Evolutionary conservation across 2,113 vertebrate genomes (phyloP), one percentile per base, ranked within the genome.

Genomic region (Taxidea taxus): DNA sequence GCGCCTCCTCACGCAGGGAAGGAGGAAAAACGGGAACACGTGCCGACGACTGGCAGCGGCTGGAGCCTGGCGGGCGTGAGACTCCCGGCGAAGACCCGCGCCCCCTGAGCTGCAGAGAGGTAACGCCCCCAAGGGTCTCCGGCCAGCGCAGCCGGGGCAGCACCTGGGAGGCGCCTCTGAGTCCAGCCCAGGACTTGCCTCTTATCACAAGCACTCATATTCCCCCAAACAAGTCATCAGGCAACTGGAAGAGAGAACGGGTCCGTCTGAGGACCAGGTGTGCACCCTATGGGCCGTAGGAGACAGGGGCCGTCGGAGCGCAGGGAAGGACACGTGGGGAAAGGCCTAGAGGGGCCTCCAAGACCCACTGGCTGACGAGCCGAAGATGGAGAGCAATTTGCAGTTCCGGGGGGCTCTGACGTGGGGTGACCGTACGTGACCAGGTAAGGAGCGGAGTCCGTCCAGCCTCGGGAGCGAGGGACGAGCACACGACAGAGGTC

Each of bases 141-240:
- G 8, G 31, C 27, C 7, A 21, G 39, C 51, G 16, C 0, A 3
- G 44, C 5, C 4, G 75, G 37, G 2, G 14, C 25, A 31, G 4
- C 31, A 3, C 34, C 1, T 8, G 1, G 74, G 60, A 60, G 7
- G 20, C 4, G 0, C 25, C 4, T 31, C 74, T 44, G 58, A 54
- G 62, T 42, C 72, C 1, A 2, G 14, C n/a, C 23, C 2, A 4
- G 7, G 8, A 29, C 25, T 64, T 77, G 29, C 37, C 87, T 68
- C 34, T 37, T 31, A 37, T 2, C 16, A 60, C 27, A 9, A 87
- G 51, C 13, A 20, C 34, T 20, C 18, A n/a, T 7, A 39, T 74
- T 44, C 70, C n/a, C 2, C 64, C 51, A 44, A 37, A 64, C 39
- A 31, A 31, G n/a, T 44, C 6, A 7, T 16, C 27, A 6, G 31